These are phyloP conservation scores for Hirtodrosophila histrioides DNA, from an alignment of 2,888 invertebrate genomes.

Conservation along the genomic window DNA sequence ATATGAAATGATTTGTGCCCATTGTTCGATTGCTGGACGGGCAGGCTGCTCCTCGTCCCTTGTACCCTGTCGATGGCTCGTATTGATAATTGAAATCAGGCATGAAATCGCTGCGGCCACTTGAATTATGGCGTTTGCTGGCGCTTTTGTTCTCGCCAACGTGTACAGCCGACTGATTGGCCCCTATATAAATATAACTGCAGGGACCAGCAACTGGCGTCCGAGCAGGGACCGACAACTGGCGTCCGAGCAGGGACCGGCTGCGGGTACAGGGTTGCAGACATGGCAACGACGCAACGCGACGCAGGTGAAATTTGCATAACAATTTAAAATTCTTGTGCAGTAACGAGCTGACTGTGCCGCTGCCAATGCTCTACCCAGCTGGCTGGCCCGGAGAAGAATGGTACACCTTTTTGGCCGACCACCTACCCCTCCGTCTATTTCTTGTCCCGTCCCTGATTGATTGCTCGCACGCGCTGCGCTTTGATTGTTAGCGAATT, in stretches of 20 bases:
- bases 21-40: slow-evolving; percentile 66
- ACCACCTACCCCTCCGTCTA: neutral
- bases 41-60: slow-evolving; percentile 20
- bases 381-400: slow-evolving; percentile 3
- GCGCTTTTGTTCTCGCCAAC: slow-evolving; percentile 78
- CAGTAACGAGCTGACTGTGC: slow-evolving; percentile 54
- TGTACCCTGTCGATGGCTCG: slow-evolving; percentile 60
- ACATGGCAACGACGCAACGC: slow-evolving; percentile 1
- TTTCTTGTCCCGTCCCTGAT: slow-evolving; percentile 31
- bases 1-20: slow-evolving; percentile 79
- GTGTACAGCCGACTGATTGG: slow-evolving; percentile 44
- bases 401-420: slow-evolving; percentile 14
- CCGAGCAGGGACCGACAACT: slow-evolving; percentile 5
- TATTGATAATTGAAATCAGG: slow-evolving; percentile 81
- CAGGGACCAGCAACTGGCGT: slow-evolving; percentile 7
- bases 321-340: slow-evolving; percentile 78
- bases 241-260: slow-evolving; percentile 22
- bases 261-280: neutral
- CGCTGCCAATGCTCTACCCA: neutral
- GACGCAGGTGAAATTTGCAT: slow-evolving; percentile 65
- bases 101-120: slow-evolving; percentile 77
- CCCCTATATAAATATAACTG: neutral
- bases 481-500: slow-evolving; percentile 68
- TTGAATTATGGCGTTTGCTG: slow-evolving; percentile 80
- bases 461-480: slow-evolving; percentile 71